Base-by-base conservation (phyloP, 2,888 invertebrate species). In the Tetragonisca angustula region DNA sequence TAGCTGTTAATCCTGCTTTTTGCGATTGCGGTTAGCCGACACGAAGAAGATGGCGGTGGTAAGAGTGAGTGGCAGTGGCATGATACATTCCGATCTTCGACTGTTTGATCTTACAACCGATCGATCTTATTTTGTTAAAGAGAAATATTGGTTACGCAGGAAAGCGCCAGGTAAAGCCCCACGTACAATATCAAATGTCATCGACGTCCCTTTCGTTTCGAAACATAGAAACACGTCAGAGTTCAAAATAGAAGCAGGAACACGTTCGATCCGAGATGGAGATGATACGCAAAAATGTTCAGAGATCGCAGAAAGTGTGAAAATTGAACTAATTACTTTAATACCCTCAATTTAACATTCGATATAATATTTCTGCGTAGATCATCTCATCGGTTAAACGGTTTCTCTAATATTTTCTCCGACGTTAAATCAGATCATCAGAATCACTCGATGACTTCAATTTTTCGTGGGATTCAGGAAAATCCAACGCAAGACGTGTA, bases 1-100 rank as follows among this genome's bases (percentile, higher is more conserved):
- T n/a, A n/a, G 43, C 2, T 81, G 82, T 83, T 83, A 87, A 87
- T 72, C 77, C 79, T 79, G 81, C 71, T 32, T 32, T 52, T 36
- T 49, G 50, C 19, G 71, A 52, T 76, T 62, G 75, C 62, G 64
- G 84, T 87, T 87, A 87, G 85, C 74, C 49, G 64, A 70, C 27
- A 79, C 59, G 24, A 56, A 76, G 36, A 72, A 19, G 62, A 84
- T 76, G 67, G 75, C 65, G 43, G 24, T 24, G 54, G 27, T 43
- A 9, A 49, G 78, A 62, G 68, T 62, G 61, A 54, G 17, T 52
- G 27, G 27, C 65, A 19, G 43, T 11, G 36, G 43, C 61, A 69
- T 56, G 79, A 56, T 72, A 72, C 50, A 11, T 54, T 69, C 9
- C 56, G 68, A 64, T 73, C 54, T 21, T 43, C 24, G 9, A n/a